Conservation (phyloP, 1,140 invertebrate genomes). For the Monochamus saltuarius region DNA sequence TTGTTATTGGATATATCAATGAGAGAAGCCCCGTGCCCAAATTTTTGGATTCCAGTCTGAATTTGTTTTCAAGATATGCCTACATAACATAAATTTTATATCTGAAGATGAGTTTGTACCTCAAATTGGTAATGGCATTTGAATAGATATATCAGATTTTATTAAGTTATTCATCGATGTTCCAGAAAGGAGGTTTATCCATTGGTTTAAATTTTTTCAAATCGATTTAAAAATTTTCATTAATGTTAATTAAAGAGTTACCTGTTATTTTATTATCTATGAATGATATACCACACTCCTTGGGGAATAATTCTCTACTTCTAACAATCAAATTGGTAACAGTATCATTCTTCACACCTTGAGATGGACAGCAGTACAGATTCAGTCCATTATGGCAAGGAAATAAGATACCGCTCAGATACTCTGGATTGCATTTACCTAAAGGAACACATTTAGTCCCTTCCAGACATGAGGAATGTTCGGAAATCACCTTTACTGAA, state of each 20-base stretch:
- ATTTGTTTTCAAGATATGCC: too few species aligned
- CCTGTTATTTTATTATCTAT: constrained; percentile 51
- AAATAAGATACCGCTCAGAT: constrained; percentile 7
- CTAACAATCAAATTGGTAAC: not conserved
- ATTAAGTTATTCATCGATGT: too few species aligned
- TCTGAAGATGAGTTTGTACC: too few species aligned
- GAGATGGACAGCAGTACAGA: constrained; percentile 14
- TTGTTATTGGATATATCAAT: too few species aligned
- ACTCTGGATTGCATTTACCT: constrained; percentile 1
- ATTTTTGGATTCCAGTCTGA: too few species aligned
- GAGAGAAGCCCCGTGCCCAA: too few species aligned
- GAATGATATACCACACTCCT: constrained; percentile 31
- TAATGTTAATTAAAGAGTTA: not conserved
- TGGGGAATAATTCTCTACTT: constrained; percentile 25
- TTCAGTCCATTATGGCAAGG: constrained; percentile 21
- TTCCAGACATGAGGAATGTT: constrained; percentile 9
- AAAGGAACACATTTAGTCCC: constrained; percentile 12
- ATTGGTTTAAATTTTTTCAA: too few species aligned
- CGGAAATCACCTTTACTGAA: not conserved
- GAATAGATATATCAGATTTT: too few species aligned
- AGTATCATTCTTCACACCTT: constrained; percentile 5
- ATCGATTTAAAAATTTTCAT: too few species aligned
- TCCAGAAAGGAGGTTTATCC: too few species aligned
- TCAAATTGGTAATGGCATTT: too few species aligned
- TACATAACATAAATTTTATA: too few species aligned